Conservation (phyloP, 2,888 invertebrate genomes). For the Andrena flavipes region DNA sequence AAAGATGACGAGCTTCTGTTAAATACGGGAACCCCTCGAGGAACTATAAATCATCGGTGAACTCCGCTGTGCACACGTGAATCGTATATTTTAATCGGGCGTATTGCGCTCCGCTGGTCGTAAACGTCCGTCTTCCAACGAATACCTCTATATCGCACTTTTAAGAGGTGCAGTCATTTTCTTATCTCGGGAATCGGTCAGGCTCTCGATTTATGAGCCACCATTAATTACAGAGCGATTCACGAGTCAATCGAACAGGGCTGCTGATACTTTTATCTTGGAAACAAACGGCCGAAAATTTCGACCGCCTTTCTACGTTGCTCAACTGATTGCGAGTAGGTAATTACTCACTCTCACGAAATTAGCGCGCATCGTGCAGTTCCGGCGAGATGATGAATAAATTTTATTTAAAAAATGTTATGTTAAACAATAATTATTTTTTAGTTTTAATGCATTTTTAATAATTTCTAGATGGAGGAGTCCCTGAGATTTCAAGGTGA, state of each 20-base stretch:
- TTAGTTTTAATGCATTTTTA: no score
- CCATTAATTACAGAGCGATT: slow-evolving; percentile 28
- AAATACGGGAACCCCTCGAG: not conserved
- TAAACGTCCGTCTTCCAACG: slow-evolving; percentile 18
- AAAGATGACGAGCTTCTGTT: not conserved
- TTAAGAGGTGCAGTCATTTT: slow-evolving; percentile 3
- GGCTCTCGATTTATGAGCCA: slow-evolving; percentile 23
- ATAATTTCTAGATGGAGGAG: no score
- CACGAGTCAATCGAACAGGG: not conserved
- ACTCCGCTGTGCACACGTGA: slow-evolving; percentile 14
- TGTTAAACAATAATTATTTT: no score
- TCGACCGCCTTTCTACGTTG: slow-evolving; percentile 12
- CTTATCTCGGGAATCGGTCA: slow-evolving; percentile 16
- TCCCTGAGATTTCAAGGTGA: no score
- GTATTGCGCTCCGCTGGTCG: slow-evolving; percentile 13
- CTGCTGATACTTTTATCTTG: not conserved
- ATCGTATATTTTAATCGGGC: slow-evolving; percentile 25
- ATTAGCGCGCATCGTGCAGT: slow-evolving; percentile 30
- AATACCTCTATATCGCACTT: slow-evolving; percentile 6
- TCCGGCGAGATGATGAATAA: slow-evolving; percentile 42
- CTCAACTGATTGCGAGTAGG: not conserved
- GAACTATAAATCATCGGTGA: slow-evolving; percentile 22
- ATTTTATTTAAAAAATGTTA: no score
- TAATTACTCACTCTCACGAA: slow-evolving; percentile 12
- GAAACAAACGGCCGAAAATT: slow-evolving; percentile 1